Percentiles rank a stretch among this genome's conserved stretches.
phyloP scores from a whole-genome alignment of 2,797 vertebrate genomes.

The Leptodactylus fallax region DNA sequence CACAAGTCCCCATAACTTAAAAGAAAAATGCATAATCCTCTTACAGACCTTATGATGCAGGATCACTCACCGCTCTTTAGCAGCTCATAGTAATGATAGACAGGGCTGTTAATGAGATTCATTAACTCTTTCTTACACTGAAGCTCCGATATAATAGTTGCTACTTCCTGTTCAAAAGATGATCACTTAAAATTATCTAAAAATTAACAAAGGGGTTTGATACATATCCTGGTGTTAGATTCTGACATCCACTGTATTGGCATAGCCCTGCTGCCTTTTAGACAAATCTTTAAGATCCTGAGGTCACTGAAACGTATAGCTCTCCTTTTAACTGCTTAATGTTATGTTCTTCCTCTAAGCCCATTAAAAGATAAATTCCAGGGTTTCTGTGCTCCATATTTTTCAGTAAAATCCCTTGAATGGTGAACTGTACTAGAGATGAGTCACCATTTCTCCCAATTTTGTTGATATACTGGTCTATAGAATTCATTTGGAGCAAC shows the following conservation, averaged over 20 bases:
- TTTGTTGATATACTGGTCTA: not conserved
- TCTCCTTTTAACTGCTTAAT: no score
- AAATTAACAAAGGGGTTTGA: not conserved
- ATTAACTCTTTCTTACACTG: constrained; percentile 43
- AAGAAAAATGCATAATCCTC: constrained; percentile 63
- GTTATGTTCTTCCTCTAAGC: not conserved
- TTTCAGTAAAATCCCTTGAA: not conserved
- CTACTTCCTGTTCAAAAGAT: not conserved
- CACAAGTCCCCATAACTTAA: constrained; percentile 56
- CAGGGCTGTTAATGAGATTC: constrained; percentile 45
- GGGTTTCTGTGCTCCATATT: not conserved
- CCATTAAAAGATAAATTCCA: not conserved
- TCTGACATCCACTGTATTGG: not conserved
- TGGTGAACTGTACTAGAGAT: not conserved
- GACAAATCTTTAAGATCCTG: not conserved
- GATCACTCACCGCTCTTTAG: constrained; percentile 57
- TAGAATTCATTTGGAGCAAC: not conserved
- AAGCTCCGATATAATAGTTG: not conserved
- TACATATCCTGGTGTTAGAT: not conserved
- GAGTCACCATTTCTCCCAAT: not conserved
- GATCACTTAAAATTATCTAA: not conserved
- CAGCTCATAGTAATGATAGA: constrained; percentile 51
- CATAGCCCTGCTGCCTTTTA: no score
- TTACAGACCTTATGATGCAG: constrained; percentile 64
- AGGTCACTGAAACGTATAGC: not conserved